Conservation (phyloP, 64 coral and sea anemone species). For the Trachythela sp. region DNA sequence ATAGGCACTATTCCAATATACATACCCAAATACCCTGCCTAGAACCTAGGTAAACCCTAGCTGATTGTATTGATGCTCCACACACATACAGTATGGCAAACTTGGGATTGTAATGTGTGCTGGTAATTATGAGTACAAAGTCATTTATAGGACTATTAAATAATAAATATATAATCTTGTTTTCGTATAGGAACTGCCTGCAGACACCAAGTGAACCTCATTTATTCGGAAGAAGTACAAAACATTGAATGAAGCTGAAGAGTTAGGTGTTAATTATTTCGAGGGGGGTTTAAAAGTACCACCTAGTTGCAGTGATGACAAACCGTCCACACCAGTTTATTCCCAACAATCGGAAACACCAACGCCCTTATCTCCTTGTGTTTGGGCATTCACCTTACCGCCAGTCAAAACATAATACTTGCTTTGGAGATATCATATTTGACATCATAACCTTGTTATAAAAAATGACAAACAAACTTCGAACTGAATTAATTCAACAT, state of each 20-base stretch:
- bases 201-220: conserved; percentile 10
- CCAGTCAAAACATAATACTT: neutral
- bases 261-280: conserved; percentile 35
- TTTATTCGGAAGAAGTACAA: conserved; percentile 18
- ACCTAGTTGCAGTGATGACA: neutral
- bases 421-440: neutral
- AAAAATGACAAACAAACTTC: neutral
- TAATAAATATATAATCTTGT: neutral
- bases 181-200: conserved; percentile 38
- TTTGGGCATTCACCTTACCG: neutral
- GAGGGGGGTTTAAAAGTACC: neutral
- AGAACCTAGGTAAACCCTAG: too few species aligned
- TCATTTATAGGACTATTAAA: neutral
- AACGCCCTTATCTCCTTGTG: neutral
- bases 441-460: neutral
- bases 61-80: neutral
- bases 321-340: neutral
- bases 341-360: neutral
- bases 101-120: too few species aligned
- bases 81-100: neutral
- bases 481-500: neutral
- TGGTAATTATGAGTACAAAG: too few species aligned
- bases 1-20: neutral
- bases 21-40: neutral
- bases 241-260: conserved; percentile 49